Percentiles rank a stretch among this genome's conserved stretches.
Conservation (phyloP, 2,113 vertebrate genomes). For the Vombatus ursinus region DNA sequence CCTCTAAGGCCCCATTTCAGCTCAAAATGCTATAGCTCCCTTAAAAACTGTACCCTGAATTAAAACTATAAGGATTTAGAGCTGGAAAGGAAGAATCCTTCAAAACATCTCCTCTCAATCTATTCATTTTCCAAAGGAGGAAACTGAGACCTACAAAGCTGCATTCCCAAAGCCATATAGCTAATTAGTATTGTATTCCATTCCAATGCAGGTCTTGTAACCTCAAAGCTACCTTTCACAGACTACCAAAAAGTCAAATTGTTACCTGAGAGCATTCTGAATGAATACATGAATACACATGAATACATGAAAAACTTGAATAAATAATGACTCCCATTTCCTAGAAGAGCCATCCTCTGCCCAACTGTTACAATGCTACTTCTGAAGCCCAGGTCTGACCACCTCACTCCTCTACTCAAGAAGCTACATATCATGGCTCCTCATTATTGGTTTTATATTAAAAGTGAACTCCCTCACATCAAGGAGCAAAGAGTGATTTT, state of each 20-base stretch:
- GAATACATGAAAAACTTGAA: background rate
- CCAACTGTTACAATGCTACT: background rate
- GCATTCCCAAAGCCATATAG: background rate
- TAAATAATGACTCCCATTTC: background rate
- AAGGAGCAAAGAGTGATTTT: constrained; percentile 17
- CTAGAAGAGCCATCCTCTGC: background rate
- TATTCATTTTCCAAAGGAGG: background rate
- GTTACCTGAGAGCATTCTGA: background rate
- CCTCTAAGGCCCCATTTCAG: background rate
- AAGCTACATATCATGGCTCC: background rate
- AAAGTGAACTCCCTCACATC: background rate
- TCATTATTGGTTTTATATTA: background rate
- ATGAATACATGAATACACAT: background rate
- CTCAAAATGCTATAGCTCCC: background rate
- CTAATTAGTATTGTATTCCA: background rate
- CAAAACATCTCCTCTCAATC: background rate
- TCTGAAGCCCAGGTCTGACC: background rate
- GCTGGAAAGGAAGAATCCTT: background rate
- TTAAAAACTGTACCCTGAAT: background rate
- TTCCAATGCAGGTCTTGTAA: background rate
- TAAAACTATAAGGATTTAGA: background rate
- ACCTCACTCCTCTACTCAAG: background rate
- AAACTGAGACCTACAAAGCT: background rate
- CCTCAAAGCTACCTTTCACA: background rate
- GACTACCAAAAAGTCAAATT: background rate